Evolutionary conservation across 2,113 vertebrate species (phyloP), one percentile per base, ranked within the genome.

Genomic region (Coptodon rendalli): DNA sequence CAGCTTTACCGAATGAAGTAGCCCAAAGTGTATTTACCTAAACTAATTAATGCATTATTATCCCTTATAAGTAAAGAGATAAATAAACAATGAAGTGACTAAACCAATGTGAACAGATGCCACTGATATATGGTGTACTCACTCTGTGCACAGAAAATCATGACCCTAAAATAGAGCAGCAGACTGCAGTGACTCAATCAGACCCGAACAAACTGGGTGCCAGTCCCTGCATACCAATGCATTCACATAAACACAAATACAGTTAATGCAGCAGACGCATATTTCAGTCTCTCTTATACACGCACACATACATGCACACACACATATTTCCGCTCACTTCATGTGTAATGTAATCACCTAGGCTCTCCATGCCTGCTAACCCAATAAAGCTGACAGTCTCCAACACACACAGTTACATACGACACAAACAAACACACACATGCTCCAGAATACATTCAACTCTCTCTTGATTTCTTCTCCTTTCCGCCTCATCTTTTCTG

Each of bases 321-420:
- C 86, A 80, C 87, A 87, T 17, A 94, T 89, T 90, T 94, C 92
- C 88, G 89, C 84, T 92, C 86, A 85, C 91, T 92, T 89, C 78
- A 45, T 59, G 29, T 90, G 91, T 95, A 96, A 96, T 95, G 90
- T 89, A 95, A 96, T 96, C 94, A 94, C 93, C 91, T 93, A 90
- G 81, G 83, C 89, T 89, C 91, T 93, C 90, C 90, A 88, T 92
- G 92, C 89, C 48, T 91, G 87, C 89, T 95, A 95, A 96, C 93
- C 85, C 86, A 95, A 96, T 96, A 93, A 94, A 63, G 68, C 88
- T 83, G 94, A 90, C 93, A 90, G 92, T 81, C 86, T 84, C 87
- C 36, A 73, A 85, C 43, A 78, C 83, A 81, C 87, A 52, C 68
- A 54, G 63, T 29, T 27, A 71, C 38, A 81, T 68, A 85, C 40